Percentiles rank a stretch among this genome's conserved stretches.
phyloP scores from a whole-genome alignment of 2,888 invertebrate genomes.

The Ectemnius lituratus region DNA sequence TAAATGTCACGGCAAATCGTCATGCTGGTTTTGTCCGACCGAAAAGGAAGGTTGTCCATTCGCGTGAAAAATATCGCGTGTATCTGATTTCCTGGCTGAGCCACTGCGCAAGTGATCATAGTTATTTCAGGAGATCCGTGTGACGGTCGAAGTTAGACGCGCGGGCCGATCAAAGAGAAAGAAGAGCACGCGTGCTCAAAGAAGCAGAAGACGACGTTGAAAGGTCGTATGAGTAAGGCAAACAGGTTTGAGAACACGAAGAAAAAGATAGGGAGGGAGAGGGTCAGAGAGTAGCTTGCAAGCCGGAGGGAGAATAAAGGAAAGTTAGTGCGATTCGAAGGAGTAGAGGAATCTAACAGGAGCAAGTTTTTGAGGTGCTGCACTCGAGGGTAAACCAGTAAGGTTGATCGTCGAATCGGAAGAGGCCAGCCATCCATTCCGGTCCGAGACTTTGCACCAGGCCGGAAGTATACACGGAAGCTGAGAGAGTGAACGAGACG shows the following conservation, averaged over 20 bases:
- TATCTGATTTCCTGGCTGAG: no score
- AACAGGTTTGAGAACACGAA: no score
- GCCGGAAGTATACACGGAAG: conserved; percentile 33
- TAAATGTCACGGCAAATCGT: conserved; percentile 14
- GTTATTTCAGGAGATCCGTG: no score
- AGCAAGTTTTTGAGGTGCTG: conserved; percentile 58
- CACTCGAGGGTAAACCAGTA: conserved; percentile 60
- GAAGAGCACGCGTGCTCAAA: conserved; percentile 10
- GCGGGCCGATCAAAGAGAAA: conserved; percentile 1
- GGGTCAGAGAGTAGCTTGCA: no score
- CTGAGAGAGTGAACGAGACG: background rate
- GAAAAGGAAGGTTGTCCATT: background rate
- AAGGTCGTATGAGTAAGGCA: background rate
- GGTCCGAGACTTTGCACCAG: conserved; percentile 46
- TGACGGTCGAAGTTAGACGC: background rate
- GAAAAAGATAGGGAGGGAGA: no score
- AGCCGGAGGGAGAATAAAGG: background rate
- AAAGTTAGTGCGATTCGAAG: conserved; percentile 9
- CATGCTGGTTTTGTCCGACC: background rate
- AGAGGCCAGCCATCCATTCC: conserved; percentile 62
- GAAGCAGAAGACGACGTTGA: conserved; percentile 18
- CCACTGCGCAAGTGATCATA: no score
- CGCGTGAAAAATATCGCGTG: conserved; percentile 11
- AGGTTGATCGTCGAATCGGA: conserved; percentile 62
- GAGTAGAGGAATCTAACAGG: conserved; percentile 39